Conservation (phyloP, 1,140 invertebrate species). For the Ostrea edulis region DNA sequence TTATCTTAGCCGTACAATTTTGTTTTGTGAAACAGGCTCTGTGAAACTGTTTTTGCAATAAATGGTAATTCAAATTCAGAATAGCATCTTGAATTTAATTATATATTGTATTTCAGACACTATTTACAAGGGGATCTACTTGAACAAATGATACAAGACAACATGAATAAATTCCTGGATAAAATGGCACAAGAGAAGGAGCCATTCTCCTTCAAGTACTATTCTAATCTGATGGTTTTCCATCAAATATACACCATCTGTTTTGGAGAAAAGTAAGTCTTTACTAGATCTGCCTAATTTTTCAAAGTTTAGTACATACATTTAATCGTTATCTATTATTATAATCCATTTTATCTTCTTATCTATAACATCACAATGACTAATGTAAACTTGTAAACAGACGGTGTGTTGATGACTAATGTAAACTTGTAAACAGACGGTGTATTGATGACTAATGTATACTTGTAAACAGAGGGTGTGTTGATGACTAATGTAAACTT, state of each 20-base stretch:
- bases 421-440: constrained; percentile 1
- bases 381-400: background rate
- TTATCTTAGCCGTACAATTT: no score
- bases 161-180: background rate
- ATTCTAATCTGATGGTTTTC: constrained; percentile 4
- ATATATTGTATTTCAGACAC: constrained; percentile 32
- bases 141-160: constrained; percentile 32
- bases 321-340: background rate
- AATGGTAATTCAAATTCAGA: no score
- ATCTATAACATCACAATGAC: background rate
- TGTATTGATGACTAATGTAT: constrained; percentile 43
- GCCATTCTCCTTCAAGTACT: constrained; percentile 17
- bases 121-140: constrained; percentile 36
- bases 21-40: no score
- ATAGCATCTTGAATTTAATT: no score
- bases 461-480: background rate
- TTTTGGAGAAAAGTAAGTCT: constrained; percentile 41
- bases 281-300: background rate
- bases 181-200: constrained; percentile 33
- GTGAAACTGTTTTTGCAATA: no score
- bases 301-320: background rate
- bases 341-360: background rate
- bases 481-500: background rate
- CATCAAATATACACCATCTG: constrained; percentile 23
- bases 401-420: background rate